Evolutionary conservation across 2,113 vertebrate genomes (phyloP).

Genomic region (Hypocryptadius cinnamomeus): DNA sequence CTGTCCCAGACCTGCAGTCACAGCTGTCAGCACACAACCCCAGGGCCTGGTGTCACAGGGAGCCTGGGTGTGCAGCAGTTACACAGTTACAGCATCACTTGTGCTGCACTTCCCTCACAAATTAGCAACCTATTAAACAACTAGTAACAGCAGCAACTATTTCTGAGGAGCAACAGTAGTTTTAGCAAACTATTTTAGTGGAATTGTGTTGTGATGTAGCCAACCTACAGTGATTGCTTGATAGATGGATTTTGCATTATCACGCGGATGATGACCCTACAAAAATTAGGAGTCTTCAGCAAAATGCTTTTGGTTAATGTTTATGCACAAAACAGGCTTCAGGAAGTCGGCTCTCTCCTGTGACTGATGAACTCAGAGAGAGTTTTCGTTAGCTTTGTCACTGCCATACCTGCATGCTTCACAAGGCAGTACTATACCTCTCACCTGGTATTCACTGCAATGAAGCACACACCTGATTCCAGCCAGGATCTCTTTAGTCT

Average conservation of each 20-base stretch:
- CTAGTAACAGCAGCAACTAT: neutral
- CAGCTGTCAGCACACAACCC: neutral
- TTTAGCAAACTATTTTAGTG: neutral
- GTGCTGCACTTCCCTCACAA: neutral
- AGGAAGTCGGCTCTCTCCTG: neutral
- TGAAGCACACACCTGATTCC: neutral
- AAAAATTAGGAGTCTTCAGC: neutral
- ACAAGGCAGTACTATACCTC: neutral
- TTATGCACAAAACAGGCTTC: neutral
- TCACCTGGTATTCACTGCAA: neutral
- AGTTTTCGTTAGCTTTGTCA: neutral
- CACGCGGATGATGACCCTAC: neutral
- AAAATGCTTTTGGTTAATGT: neutral
- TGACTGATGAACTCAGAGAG: neutral
- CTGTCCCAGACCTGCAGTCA: too few species aligned
- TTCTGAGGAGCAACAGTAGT: neutral
- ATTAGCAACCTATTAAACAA: neutral
- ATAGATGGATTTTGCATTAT: neutral
- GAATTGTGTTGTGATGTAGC: accelerated
- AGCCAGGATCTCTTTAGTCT: neutral
- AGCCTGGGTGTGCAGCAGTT: neutral
- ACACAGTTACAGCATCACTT: neutral
- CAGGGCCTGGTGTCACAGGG: neutral
- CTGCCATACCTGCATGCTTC: neutral
- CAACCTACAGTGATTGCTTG: neutral